Evolutionary conservation across 2,797 vertebrate species (phyloP), one percentile per base, ranked within the genome.

Genomic region (Enteromius anoplus): DNA sequence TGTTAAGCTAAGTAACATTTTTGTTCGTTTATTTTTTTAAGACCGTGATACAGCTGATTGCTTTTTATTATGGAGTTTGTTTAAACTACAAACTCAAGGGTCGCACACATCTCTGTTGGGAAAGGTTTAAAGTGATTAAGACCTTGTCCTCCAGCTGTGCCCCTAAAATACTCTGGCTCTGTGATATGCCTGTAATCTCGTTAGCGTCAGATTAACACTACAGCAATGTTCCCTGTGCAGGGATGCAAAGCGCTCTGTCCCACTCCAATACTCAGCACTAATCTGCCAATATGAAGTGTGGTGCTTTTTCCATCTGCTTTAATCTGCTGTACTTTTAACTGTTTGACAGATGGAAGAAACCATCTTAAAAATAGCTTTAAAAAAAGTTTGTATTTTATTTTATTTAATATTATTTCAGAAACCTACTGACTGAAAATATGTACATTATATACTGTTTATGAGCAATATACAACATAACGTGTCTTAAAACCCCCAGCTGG

Each of bases 181-280:
- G n/a, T 84, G 71, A 79, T 80, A 47, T 69, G 51, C 47, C 14
- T 83, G 51, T 82, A 75, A 82, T 87, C 76, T 58, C 80, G 64
- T 86, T 77, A 75, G 70, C 3, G 1, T 80, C 42, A 53, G 34
- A 84, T 75, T 82, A 79, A 82, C 66, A 77, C 79, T 15, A 64
- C 73, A 82, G 73, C 29, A 21, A 65, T 70, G 71, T 64, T 78
- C 51, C 45, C 68, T 72, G 58, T 26, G 40, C 37, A 66, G 51
- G n/a, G 21, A 72, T 51, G 47, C 45, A 75, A 82, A 53, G 26
- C 47, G 2, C 26, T 66, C 17, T 10, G 34, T 65, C 58, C 58
- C 26, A 8, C 6, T 65, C 19, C 19, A 47, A n/a, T 60, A 15
- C 53, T 60, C 37, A 0, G 5, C 3, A n/a, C 60, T 49, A 26